Conservation (phyloP, 2,888 invertebrate genomes). For the Ormyrus labotus region DNA sequence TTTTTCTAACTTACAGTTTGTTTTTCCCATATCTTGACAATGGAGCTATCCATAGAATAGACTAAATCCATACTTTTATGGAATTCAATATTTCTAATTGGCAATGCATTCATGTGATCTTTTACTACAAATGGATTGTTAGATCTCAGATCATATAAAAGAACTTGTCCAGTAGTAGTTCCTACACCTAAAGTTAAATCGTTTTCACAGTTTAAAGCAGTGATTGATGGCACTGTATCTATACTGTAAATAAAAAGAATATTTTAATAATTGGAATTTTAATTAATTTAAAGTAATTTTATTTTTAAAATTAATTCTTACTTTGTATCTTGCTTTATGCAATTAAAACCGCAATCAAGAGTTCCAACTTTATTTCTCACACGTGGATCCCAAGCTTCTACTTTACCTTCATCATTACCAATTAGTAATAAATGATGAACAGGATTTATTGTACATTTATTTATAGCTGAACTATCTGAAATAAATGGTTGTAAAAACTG, state of each 20-base stretch:
- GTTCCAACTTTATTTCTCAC: slow-evolving; percentile 85
- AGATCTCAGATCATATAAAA: slow-evolving; percentile 96
- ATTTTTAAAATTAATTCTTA: slow-evolving; percentile 68
- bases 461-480: slow-evolving; percentile 86
- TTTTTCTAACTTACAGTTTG: slow-evolving; percentile 80
- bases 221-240: slow-evolving; percentile 83
- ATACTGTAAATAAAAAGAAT: slow-evolving; percentile 77
- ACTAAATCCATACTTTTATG: slow-evolving; percentile 88
- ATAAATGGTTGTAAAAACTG: slow-evolving; percentile 92
- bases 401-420: slow-evolving; percentile 92
- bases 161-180: slow-evolving; percentile 93
- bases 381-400: slow-evolving; percentile 98
- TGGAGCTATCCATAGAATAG: slow-evolving; percentile 91
- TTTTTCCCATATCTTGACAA: slow-evolving; percentile 94
- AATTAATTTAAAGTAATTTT: neutral
- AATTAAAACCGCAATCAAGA: slow-evolving; percentile 88
- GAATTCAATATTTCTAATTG: slow-evolving; percentile 92
- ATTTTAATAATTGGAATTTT: slow-evolving; percentile 24
- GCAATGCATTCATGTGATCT: slow-evolving; percentile 95
- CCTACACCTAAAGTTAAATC: slow-evolving; percentile 91
- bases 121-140: slow-evolving; percentile 92
- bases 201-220: slow-evolving; percentile 87
- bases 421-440: slow-evolving; percentile 90
- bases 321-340: slow-evolving; percentile 79
- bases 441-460: slow-evolving; percentile 91